Conservation (phyloP, 2,113 vertebrate species). For the Brachirus orientalis region DNA sequence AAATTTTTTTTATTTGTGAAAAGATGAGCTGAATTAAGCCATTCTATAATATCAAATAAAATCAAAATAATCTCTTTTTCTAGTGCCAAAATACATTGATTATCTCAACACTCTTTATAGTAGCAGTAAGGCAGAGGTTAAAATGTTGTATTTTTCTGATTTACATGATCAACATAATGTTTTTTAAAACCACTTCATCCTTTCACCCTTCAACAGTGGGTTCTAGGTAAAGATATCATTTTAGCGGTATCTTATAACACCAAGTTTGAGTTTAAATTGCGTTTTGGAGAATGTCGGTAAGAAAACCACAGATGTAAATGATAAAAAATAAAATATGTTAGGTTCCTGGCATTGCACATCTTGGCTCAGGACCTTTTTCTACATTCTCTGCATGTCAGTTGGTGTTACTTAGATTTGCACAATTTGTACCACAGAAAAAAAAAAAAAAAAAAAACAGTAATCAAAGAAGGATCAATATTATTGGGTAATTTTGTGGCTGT, state of each 20-base stretch:
- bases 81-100: neutral
- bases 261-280: neutral
- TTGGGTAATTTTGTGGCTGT: neutral
- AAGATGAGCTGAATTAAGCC: neutral
- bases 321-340: neutral
- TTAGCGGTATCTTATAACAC: neutral
- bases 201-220: neutral
- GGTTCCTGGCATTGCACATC: neutral
- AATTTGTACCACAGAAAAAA: too few relatives aligned
- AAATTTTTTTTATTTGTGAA: conserved; percentile 5
- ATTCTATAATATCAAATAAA: too few relatives aligned
- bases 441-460: too few relatives aligned
- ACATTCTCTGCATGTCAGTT: neutral
- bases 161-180: too few relatives aligned
- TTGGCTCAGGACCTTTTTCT: neutral
- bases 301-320: neutral
- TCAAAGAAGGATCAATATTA: neutral
- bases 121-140: neutral
- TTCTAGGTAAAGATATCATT: conserved; percentile 17
- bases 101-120: neutral
- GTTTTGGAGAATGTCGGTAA: neutral
- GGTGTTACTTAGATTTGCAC: neutral
- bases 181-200: neutral
- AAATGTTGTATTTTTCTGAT: too few relatives aligned
- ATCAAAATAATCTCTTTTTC: neutral